Percentiles rank a stretch among this genome's conserved stretches.
These are phyloP conservation scores for Belonocnema kinseyi DNA, from an alignment of 1,140 invertebrate species.

Conservation along the genomic window DNA sequence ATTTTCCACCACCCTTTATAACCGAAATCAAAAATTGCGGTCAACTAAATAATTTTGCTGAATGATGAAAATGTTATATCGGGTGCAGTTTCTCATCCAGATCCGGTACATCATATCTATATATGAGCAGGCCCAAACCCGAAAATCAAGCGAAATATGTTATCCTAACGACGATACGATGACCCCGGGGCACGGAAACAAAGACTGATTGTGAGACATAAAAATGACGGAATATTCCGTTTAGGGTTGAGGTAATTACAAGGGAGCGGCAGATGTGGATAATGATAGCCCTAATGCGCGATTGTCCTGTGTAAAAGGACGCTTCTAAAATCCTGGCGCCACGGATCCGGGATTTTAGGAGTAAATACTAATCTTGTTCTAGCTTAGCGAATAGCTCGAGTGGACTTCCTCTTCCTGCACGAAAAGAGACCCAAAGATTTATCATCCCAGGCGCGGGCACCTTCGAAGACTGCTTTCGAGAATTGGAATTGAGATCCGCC, in stretches of 20 bases:
- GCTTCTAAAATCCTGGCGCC: constrained; percentile 54
- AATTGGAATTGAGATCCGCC: constrained; percentile 22
- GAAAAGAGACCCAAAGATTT: background rate
- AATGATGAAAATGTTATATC: no score
- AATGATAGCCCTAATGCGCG: constrained; percentile 61
- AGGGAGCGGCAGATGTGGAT: constrained; percentile 62
- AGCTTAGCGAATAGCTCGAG: background rate
- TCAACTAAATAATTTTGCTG: no score
- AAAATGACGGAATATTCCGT: constrained; percentile 63
- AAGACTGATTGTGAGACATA: constrained; percentile 52
- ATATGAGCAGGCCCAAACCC: no score
- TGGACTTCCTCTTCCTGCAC: constrained; percentile 22
- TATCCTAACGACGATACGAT: constrained; percentile 60
- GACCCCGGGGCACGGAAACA: constrained; percentile 54
- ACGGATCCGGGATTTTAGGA: constrained; percentile 47
- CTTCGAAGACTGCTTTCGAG: background rate
- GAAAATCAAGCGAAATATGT: background rate
- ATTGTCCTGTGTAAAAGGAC: constrained; percentile 57
- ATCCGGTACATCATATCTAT: no score
- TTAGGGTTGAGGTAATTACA: constrained; percentile 62
- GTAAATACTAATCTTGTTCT: background rate
- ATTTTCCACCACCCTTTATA: no score
- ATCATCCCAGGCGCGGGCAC: background rate
- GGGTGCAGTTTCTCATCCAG: no score
- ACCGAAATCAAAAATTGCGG: no score